Evolutionary conservation across 2,888 invertebrate species (phyloP), one percentile per base, ranked within the genome.

Genomic region (Dasypolia templi): DNA sequence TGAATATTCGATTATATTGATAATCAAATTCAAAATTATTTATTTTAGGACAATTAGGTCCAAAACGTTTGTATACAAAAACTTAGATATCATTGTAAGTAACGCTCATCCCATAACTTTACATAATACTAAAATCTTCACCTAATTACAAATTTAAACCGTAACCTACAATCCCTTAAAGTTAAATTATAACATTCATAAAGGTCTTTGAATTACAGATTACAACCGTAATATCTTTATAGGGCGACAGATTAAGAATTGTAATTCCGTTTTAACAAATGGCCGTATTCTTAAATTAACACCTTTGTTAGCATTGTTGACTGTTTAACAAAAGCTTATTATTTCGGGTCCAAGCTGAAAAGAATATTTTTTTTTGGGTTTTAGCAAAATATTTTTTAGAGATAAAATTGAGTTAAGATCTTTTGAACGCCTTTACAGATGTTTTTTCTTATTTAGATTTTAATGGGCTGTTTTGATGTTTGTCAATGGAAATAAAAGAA

Each of bases 271-370:
- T 79, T 72, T 71, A 79, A 82, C 83, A 83, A 83, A 83, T 81
- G 72, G 72, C 39, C 17, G 64, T 81, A 72, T 83, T 83, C 75
- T 81, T 81, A 78, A 83, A 83, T 83, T 83, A 83, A 83, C 83
- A 83, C 83, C 83, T 83, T 83, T 83, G 80, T 83, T 22, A 55
- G 53, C 75, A 64, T 79, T 81, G 81, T 81, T 61, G 81, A 74
- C 80, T 77, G 77, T 77, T 81, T 55, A 67, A 83, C 83, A 83
- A 83, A 83, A 83, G 83, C 82, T 66, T 83, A 83, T 83, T 83
- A 83, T 83, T 83, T 74, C 42, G 63, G 46, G 11, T 26, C 39
- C 44, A 35, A 35, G 6, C n/a, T 80, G 72, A 81, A 83, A 83
- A 78, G 78, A 83, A 83, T 81, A 83, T 83, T 81, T 74, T 83